Conservation (phyloP, 2,797 vertebrate genomes). For the Anguilla pacifica region DNA sequence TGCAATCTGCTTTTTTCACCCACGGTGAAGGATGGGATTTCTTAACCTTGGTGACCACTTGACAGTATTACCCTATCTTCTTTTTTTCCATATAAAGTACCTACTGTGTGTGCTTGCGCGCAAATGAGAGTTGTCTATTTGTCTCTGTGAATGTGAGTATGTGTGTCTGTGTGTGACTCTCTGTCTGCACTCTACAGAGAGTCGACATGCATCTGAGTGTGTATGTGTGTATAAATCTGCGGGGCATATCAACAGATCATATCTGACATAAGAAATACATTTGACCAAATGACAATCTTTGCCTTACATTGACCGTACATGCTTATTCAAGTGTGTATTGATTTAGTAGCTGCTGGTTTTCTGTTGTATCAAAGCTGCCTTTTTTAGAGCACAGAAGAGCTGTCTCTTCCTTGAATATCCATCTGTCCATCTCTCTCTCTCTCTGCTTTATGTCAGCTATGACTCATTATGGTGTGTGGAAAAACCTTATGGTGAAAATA, state of each 20-base stretch:
- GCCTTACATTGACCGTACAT: slow-evolving; percentile 31
- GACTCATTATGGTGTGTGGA: neutral
- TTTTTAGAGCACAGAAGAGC: slow-evolving; percentile 34
- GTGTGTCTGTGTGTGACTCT: neutral
- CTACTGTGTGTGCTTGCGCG: neutral
- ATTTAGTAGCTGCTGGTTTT: slow-evolving; percentile 39
- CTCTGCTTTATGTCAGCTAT: neutral
- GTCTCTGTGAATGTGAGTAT: neutral
- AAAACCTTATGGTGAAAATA: neutral
- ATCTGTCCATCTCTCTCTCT: slow-evolving; percentile 2
- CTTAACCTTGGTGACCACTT: slow-evolving; percentile 20
- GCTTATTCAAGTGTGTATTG: slow-evolving; percentile 41
- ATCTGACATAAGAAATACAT: slow-evolving; percentile 17
- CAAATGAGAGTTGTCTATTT: neutral
- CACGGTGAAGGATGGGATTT: slow-evolving; percentile 26
- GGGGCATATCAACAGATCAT: neutral
- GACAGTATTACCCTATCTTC: slow-evolving; percentile 10
- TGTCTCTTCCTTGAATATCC: slow-evolving; percentile 27
- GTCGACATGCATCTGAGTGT: neutral
- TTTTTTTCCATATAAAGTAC: neutral
- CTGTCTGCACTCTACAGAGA: neutral
- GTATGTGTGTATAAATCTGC: slow-evolving; percentile 18
- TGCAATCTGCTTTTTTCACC: slow-evolving; percentile 16
- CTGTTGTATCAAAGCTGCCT: slow-evolving; percentile 14
- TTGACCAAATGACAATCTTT: slow-evolving; percentile 27